Evolutionary conservation across 2,888 invertebrate species (phyloP).

Genomic region (Dicyrtoma fusca): DNA sequence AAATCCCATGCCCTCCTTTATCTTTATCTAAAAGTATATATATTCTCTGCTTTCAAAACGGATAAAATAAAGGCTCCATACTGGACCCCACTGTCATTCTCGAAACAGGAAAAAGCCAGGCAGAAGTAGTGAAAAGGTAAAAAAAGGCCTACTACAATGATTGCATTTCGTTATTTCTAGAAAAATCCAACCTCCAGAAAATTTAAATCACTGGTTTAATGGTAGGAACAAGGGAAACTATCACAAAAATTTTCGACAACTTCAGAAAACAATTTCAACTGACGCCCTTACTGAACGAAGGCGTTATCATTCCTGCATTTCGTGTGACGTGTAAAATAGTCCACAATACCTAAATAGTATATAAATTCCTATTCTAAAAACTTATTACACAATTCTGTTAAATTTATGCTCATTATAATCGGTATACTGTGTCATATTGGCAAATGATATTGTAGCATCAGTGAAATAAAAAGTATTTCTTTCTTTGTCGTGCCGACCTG

Average conservation of each 20-base stretch:
- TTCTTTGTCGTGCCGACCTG: too few species aligned
- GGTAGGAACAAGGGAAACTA: constrained; percentile 31
- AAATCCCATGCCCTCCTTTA: constrained; percentile 9
- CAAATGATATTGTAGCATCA: too few species aligned
- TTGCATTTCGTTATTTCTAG: constrained; percentile 1
- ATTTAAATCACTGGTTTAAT: constrained; percentile 25
- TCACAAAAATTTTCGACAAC: background rate
- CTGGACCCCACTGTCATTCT: constrained; percentile 33
- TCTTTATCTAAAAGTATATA: constrained; percentile 28
- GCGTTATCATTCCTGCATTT: constrained; percentile 1
- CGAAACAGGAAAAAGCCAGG: constrained; percentile 6
- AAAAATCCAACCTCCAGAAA: background rate
- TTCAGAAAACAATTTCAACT: constrained; percentile 1
- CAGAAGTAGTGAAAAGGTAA: constrained; percentile 31
- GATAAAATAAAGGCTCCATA: constrained; percentile 9
- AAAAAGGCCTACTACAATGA: constrained; percentile 21
- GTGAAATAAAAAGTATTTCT: too few species aligned
- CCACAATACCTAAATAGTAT: constrained; percentile 9
- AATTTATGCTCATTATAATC: too few species aligned
- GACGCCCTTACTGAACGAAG: background rate
- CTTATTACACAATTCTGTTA: too few species aligned
- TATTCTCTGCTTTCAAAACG: constrained; percentile 7
- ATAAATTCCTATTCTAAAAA: too few species aligned
- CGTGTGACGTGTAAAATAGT: constrained; percentile 14
- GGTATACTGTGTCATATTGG: too few species aligned